Evolutionary conservation across 1,140 invertebrate genomes (phyloP).

Genomic region (Leptinotarsa undecemlineata): DNA sequence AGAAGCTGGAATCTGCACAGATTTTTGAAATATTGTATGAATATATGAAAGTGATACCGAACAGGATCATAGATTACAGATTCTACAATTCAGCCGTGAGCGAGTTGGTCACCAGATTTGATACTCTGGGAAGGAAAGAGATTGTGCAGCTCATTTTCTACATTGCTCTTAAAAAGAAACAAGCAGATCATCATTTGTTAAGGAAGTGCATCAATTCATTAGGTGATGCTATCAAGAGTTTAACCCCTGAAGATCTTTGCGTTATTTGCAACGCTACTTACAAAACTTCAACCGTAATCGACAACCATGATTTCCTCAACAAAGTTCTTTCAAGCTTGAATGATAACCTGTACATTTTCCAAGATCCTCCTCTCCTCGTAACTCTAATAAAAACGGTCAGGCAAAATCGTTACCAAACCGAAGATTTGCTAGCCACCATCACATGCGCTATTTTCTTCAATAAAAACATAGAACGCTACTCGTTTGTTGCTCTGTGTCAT

Average conservation of each 20-base stretch:
- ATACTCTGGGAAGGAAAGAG: constrained; percentile 41
- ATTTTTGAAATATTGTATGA: constrained; percentile 43
- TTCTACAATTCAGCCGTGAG: constrained; percentile 45
- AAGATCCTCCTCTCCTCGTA: constrained; percentile 50
- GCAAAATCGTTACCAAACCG: constrained; percentile 51
- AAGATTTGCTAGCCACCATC: constrained; percentile 51
- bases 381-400: constrained; percentile 52
- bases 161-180: constrained; percentile 49
- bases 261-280: constrained; percentile 52
- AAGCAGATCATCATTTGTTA: constrained; percentile 37
- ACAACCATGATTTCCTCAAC: constrained; percentile 41
- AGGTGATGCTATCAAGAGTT: constrained; percentile 36
- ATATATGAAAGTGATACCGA: constrained; percentile 41
- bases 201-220: constrained; percentile 44
- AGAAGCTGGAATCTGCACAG: constrained; percentile 33
- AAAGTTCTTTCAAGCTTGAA: constrained; percentile 44
- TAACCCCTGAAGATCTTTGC: constrained; percentile 47
- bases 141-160: constrained; percentile 52
- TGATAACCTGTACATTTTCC: constrained; percentile 48
- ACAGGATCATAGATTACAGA: constrained; percentile 41
- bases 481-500: constrained; percentile 49
- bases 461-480: constrained; percentile 48
- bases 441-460: constrained; percentile 52
- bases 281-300: constrained; percentile 52
- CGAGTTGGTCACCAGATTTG: constrained; percentile 32